These are phyloP conservation scores for Melanitta fusca DNA, from an alignment of 2,797 vertebrate species.

Conservation along the genomic window DNA sequence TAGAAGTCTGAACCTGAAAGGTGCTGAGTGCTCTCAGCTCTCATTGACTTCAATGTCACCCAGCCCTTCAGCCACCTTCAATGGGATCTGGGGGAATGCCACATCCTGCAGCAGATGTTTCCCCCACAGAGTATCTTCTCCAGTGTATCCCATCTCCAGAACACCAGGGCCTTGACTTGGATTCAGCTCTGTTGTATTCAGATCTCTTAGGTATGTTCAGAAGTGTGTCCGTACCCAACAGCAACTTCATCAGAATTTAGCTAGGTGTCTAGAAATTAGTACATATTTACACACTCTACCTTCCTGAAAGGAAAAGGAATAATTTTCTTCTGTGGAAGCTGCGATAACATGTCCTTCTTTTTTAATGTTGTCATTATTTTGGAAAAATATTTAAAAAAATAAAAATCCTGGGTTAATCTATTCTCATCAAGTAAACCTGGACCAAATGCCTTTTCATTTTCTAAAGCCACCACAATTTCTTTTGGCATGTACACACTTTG, in stretches of 20 bases:
- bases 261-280: background rate
- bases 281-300: background rate
- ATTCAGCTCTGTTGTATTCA: background rate
- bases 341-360: background rate
- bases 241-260: background rate
- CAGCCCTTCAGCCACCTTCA: background rate
- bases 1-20: constrained; percentile 49
- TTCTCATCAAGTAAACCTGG: constrained; percentile 37
- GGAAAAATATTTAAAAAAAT: background rate
- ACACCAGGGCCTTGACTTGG: fast-evolving
- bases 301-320: background rate
- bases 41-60: constrained; percentile 18
- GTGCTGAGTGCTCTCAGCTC: constrained; percentile 38
- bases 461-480: constrained; percentile 5
- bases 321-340: background rate
- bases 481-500: constrained; percentile 8
- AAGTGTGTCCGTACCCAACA: background rate
- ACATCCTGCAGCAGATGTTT: background rate
- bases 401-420: background rate
- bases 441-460: constrained; percentile 27
- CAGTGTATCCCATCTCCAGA: background rate
- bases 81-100: background rate
- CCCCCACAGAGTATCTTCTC: background rate
- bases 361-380: constrained; percentile 22
- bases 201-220: background rate